Base-by-base conservation (phyloP, 2,888 invertebrate genomes). In the Pilophorus perplexus region DNA sequence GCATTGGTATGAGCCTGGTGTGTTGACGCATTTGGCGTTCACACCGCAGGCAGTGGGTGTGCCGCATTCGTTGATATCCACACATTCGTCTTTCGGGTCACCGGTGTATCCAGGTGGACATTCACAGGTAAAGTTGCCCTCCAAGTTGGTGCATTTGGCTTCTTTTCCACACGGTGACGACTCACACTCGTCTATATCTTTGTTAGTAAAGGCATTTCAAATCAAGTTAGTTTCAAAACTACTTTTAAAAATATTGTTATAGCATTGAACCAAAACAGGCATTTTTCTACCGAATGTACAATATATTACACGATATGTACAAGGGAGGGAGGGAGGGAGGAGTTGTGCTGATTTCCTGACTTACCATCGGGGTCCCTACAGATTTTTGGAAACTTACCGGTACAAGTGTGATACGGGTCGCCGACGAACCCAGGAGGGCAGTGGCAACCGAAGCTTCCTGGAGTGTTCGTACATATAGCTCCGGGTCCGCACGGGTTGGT, bases 361-460 rank as follows among this genome's bases (percentile, higher is more conserved):
- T 66, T 57, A 66, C 66, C 66, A 18, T n/a, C n/a, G 14, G 14
- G n/a, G 5, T 37, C 52, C 50, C 25, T 46, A 52, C n/a, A n/a
- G n/a, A n/a, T n/a, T n/a, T n/a, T n/a, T n/a, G n/a, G n/a, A n/a
- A n/a, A 52, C 64, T 22, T 69, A 69, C 69, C 69, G 38, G 67
- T 33, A 33, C 69, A 69, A 3, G 59, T 52, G 27, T 40, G 79
- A 76, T 85, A 81, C 18, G 92, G 88, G 77, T 93, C 86, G 72
- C 92, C 92, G 72, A 84, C 81, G 78, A 85, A 90, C 73, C 93
- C 93, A 73, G 86, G 85, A 59, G 90, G 90, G 77, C 93, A 93
- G 48, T 85, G 75, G 77, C 93, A 93, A 72, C 85, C 84, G 78
- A 85, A 90, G 73, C 85, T 86, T 71, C 90, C 92, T 67, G 87